phyloP scores from a whole-genome alignment of 2,797 vertebrate genomes.

The Hypotaenidia philippensis region DNA sequence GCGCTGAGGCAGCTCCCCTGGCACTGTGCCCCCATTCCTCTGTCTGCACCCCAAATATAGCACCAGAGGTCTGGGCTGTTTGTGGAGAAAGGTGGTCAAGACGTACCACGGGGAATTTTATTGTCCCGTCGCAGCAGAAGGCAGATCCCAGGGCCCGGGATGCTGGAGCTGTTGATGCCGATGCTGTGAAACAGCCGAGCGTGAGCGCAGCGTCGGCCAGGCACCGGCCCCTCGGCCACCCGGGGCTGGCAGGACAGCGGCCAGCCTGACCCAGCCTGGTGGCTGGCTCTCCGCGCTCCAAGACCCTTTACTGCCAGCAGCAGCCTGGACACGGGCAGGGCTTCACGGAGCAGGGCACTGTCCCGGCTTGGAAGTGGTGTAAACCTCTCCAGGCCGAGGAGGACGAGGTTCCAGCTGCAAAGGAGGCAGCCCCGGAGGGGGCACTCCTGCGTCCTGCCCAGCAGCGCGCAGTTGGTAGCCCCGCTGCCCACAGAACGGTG shows the following conservation, averaged over 20 bases:
- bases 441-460: background rate
- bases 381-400: background rate
- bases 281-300: background rate
- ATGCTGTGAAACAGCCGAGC: background rate
- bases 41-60: background rate
- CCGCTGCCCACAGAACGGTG: background rate
- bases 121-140: fast-evolving
- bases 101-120: background rate
- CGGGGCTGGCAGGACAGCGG: background rate
- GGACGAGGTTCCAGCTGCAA: background rate
- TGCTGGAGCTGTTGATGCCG: background rate
- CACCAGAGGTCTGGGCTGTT: background rate
- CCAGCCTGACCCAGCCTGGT: fast-evolving
- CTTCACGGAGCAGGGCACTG: background rate
- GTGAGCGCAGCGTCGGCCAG: fast-evolving
- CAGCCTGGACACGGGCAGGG: background rate
- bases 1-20: fast-evolving
- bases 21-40: background rate
- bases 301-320: background rate
- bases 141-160: background rate
- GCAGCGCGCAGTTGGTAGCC: background rate
- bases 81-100: background rate
- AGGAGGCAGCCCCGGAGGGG: background rate
- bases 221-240: fast-evolving
- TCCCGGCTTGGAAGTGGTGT: background rate